Base-by-base conservation (phyloP, 2,888 invertebrate species). In the Drosophila stalkeri region DNA sequence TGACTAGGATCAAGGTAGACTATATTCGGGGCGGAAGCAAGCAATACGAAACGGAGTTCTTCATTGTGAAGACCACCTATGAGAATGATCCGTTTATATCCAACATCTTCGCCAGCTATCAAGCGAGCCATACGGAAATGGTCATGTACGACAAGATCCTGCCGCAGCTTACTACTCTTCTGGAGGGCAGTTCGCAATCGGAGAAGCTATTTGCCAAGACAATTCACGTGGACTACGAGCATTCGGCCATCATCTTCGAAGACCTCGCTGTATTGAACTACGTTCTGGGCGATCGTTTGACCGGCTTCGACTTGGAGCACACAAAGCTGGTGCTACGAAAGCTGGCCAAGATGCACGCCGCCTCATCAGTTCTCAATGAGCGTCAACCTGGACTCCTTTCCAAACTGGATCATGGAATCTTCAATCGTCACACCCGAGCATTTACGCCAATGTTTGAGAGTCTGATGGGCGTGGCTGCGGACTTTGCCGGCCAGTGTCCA, bases 311-410 rank as follows among this genome's bases (percentile, higher is more conserved):
- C 67, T 56, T 93, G 60, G 84, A 87, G 1, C 93, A 94, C 64
- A 78, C 93, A 0, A 91, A 89, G 67, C 5, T 93, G 47, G 89
- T 92, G 0, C 67, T 94, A 0, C 84, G 87, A 3, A 91, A 93
- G 11, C 72, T 94, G 75, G 94, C 94, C 1, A 92, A 92, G 75
- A 94, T 94, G 82, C 94, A 94, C 81, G 94, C 94, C 0, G 86
- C 94, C 0, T 93, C 94, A 0, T 92, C 94, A 0, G 93, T 93
- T 0, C 81, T 92, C 39, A 94, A 94, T 65, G 87, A 92, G 27
- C 92, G 87, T 0, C 78, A 90, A 9, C 84, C 89, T 1, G 90
- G 88, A 0, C 55, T 73, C 0, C 68, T 89, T 5, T 66, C 81
- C 16, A 78, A 74, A 16, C 86, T 91, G 37, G 88, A 92, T 72